phyloP scores from a whole-genome alignment of 2,797 vertebrate species.

The Falco rusticolus region DNA sequence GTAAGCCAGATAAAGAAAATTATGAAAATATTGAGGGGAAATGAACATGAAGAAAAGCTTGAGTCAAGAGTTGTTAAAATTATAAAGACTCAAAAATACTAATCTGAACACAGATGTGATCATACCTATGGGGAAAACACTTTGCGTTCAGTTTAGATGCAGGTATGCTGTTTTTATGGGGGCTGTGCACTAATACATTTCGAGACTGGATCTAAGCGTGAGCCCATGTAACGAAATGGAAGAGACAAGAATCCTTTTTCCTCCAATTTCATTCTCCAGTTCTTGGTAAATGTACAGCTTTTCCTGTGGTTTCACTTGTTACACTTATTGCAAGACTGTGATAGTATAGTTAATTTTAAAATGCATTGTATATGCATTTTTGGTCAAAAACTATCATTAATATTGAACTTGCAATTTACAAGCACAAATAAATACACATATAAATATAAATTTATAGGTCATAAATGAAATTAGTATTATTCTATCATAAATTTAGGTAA shows the following conservation, averaged over 20 bases:
- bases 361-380: neutral
- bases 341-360: neutral
- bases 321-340: neutral
- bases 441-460: neutral
- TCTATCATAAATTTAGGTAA: neutral
- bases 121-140: neutral
- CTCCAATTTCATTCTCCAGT: neutral
- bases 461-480: neutral
- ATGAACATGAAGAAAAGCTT: neutral
- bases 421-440: neutral
- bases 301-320: neutral
- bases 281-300: neutral
- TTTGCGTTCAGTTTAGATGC: neutral
- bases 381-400: neutral
- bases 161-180: neutral
- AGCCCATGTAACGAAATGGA: neutral
- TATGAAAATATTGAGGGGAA: neutral
- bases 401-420: neutral
- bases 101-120: neutral
- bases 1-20: neutral
- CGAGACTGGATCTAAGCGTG: neutral
- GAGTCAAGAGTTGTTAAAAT: neutral
- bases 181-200: neutral
- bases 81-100: neutral
- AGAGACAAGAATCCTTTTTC: neutral